Evolutionary conservation across 35 echinoderm and acorn worm species (phyloP).

Genomic region (Amphiura filiformis): DNA sequence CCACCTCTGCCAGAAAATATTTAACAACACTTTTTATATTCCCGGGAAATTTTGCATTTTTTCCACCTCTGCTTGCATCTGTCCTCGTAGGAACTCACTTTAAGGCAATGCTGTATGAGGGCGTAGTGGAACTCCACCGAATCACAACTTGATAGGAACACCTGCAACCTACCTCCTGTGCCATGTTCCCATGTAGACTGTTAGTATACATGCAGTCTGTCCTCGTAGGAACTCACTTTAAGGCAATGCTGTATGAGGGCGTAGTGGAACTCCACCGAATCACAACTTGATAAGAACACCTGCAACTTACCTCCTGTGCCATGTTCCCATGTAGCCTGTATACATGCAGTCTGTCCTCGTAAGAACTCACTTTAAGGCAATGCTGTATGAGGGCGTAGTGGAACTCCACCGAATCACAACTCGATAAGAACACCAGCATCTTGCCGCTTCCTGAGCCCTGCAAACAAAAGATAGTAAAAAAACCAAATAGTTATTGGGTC

Average conservation of each 20-base stretch:
- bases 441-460: too few species aligned
- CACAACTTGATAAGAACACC: too few species aligned
- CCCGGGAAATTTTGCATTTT: too few species aligned
- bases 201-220: conserved; percentile 49
- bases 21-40: too few species aligned
- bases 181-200: conserved; percentile 79
- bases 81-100: background rate
- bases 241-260: conserved; percentile 34
- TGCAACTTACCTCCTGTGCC: conserved; percentile 88
- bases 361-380: conserved; percentile 19
- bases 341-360: conserved; percentile 40
- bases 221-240: background rate
- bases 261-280: conserved; percentile 79
- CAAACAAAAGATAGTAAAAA: too few species aligned
- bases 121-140: conserved; percentile 82
- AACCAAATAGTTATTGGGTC: too few species aligned
- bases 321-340: conserved; percentile 92
- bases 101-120: conserved; percentile 34
- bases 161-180: conserved; percentile 79
- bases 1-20: too few species aligned
- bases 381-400: conserved; percentile 63
- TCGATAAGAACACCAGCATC: too few species aligned
- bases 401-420: too few species aligned
- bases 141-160: too few species aligned
- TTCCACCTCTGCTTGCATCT: too few species aligned